A percentile compares a stretch with the other conserved stretches of the same genome.
Conservation (phyloP, 2,888 invertebrate species). For the Erebia aethiops region DNA sequence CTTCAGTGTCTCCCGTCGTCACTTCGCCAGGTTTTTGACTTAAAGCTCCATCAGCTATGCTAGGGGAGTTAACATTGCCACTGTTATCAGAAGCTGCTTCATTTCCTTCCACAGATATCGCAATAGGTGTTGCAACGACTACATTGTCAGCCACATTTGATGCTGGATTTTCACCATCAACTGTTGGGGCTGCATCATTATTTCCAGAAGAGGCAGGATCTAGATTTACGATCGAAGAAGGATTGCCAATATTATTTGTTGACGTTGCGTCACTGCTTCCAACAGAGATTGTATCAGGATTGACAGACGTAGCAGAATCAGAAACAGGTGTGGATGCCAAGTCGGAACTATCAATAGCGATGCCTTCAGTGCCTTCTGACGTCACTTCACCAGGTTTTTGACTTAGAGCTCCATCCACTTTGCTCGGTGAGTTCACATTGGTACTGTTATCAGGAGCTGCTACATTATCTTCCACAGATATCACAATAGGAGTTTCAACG, state of each 20-base stretch:
- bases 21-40: background rate
- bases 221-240: too few relatives aligned
- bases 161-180: background rate
- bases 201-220: too few relatives aligned
- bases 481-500: background rate
- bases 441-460: background rate
- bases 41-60: background rate
- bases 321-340: too few relatives aligned
- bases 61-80: background rate
- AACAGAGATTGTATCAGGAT: too few relatives aligned
- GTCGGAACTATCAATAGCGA: background rate
- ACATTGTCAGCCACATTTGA: background rate
- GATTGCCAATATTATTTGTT: too few relatives aligned
- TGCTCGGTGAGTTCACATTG: background rate
- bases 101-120: background rate
- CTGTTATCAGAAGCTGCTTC: background rate
- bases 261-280: too few relatives aligned
- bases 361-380: background rate
- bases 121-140: background rate
- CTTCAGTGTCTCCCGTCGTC: background rate
- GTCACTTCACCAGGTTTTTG: conserved; percentile 2
- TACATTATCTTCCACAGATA: background rate
- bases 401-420: background rate
- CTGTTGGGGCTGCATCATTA: too few relatives aligned
- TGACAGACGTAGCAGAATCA: too few relatives aligned